Percentiles rank a stretch among this genome's conserved stretches.
These are phyloP conservation scores for Palythoa grandis DNA, from an alignment of 92 coral and sea anemone species.

Conservation along the genomic window DNA sequence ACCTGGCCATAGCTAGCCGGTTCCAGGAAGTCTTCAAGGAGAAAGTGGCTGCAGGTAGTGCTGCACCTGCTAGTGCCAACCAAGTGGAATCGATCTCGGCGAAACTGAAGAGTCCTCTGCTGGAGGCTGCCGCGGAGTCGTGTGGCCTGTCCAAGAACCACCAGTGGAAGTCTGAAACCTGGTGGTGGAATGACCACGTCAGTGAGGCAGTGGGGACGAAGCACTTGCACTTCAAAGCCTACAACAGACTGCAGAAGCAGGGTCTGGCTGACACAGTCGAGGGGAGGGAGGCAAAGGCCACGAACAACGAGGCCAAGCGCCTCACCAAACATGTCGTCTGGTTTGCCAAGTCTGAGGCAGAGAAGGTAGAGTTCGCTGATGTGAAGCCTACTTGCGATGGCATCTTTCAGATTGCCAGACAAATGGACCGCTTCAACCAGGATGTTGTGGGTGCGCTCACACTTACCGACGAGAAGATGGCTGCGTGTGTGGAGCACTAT, in stretches of 20 bases:
- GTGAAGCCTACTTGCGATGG: neutral
- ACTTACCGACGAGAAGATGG: neutral
- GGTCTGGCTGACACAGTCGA: neutral
- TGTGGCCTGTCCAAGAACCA: neutral
- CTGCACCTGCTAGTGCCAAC: neutral
- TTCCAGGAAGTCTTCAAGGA: neutral
- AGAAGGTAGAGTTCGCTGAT: neutral
- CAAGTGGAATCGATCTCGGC: neutral
- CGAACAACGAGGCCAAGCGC: neutral
- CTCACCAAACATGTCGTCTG: neutral
- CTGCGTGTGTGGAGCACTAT: neutral
- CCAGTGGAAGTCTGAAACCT: neutral
- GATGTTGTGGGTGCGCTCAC: neutral
- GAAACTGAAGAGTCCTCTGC: neutral
- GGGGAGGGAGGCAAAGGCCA: neutral
- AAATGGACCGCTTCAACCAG: neutral
- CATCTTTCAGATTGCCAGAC: neutral
- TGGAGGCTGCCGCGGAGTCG: neutral
- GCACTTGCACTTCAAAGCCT: neutral
- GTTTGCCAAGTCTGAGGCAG: neutral
- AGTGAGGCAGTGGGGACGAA: neutral
- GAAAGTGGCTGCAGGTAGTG: neutral
- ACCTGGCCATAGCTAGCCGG: neutral
- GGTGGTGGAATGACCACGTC: neutral
- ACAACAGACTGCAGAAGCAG: neutral